Base-by-base conservation (phyloP, 2,888 invertebrate genomes). In the Nasonia oneida region DNA sequence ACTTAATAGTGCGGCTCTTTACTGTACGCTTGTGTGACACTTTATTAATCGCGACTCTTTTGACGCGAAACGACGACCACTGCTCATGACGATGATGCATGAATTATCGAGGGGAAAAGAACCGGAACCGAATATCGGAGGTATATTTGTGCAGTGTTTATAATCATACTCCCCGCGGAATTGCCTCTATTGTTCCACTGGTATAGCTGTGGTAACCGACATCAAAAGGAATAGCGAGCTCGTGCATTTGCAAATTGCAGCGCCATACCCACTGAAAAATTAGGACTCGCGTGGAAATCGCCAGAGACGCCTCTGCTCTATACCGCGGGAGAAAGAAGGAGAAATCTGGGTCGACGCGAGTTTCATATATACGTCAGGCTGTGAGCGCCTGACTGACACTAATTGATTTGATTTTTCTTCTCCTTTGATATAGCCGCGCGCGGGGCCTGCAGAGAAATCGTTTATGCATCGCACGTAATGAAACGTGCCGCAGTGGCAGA, bases 381-480 rank as follows among this genome's bases (percentile, higher is more conserved):
- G 10, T 1, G 42, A 10, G 10, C 8, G 42, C 78, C 39, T 39
- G 83, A 78, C 70, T 78, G 77, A 77, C 78, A 39, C 71, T 83
- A 83, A 83, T 83, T 83, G 77, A 83, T 83, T 70, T 42, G 47
- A 77, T 77, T 71, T 83, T 83, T 53, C 71, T 83, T 42, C 37
- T 29, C 71, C 57, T 71, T 37, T 67, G 76, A 67, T 50, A 76
- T 14, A 4, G 3, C 50, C 42, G 14, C 15, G 37, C 8, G n/a
- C 14, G 15, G 57, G n/a, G n/a, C 4, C 57, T 2, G n/a, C 18
- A 2, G 53, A 3, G 15, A 53, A 4, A 18, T 53, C 67, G 70
- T 77, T 76, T 70, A 70, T 76, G 14, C 70, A 83, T 77, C 29
- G 39, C 23, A 53, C n/a, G 37, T 70, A 70, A 77, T 70, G 76